Base-by-base conservation (phyloP, 2,888 invertebrate genomes). In the Magallana nippona region DNA sequence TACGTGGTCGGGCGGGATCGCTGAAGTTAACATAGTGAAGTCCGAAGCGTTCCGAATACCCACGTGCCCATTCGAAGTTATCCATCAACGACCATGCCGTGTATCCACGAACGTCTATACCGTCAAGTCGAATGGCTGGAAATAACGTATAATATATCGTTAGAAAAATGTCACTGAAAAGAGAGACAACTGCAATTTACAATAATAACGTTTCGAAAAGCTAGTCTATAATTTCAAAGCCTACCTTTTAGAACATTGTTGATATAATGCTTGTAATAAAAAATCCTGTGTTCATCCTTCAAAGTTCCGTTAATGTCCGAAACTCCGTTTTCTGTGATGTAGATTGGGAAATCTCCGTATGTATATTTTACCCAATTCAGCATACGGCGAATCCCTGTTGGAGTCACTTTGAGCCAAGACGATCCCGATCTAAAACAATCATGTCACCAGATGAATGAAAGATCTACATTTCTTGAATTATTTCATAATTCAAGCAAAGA, bases 61-160 rank as follows among this genome's bases (percentile, higher is more conserved):
- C 97, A 77, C 95, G 95, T 84, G 95, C 95, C 97, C 97, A 97
- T 93, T 97, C 97, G 93, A 96, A 97, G 92, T 97, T 97, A 91
- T 98, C 97, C 94, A 97, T 95, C 22, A 97, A 94, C 89, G 96
- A 96, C 97, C 97, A 97, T 82, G 96, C 96, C 0, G 96, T 96
- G 91, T 97, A 98, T 0, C 96, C 97, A 55, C 91, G 91, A 3
- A 95, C 93, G 80, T 94, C 92, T 10, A 91, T 91, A 0, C 91
- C 91, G 81, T 93, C 93, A 32, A 91, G 83, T 11, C 85, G 81
- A 10, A 90, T 87, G 10, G 91, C 91, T 92, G 82, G 2, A 88
- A 88, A 78, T n/a, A 55, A 15, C n/a, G 44, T 77, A n/a, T n/a
- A 11, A 60, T 11, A 5, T 11, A 71, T 15, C 44, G 44, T 44